Base-by-base conservation (phyloP, 2,888 invertebrate species). In the Tortricodes alternella region DNA sequence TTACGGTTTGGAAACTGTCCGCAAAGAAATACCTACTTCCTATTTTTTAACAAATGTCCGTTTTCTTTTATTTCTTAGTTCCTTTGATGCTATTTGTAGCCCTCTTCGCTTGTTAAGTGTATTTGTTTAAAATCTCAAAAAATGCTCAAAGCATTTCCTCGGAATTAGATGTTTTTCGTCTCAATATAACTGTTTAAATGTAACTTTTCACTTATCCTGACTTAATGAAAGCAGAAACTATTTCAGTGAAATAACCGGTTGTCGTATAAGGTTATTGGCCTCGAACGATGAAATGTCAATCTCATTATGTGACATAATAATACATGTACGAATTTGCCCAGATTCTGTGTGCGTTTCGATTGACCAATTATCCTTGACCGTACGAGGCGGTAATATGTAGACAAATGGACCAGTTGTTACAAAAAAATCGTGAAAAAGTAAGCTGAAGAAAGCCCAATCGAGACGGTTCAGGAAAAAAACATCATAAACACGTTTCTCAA, bases 331-430 rank as follows among this genome's bases (percentile, higher is more conserved):
- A 50, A 53, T 57, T 37, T 58, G 46, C 11, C 34, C 43, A 35
- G 53, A 29, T 59, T 61, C 58, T 24, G 55, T n/a, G n/a, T 50
- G 23, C 58, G 53, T 57, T 56, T 58, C 49, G 53, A 53, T 52
- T 23, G 51, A 34, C 55, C 29, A 19, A 51, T 57, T 61, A 46
- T 58, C 62, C 62, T 64, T 65, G 65, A 46, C 53, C 48, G 39
- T 41, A 41, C 15, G 46, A 46, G 29, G 44, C 50, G 44, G 59
- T 58, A 24, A 41, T 23, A 9, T 53, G 13, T 39, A n/a, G n/a
- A n/a, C n/a, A n/a, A n/a, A n/a, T n/a, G n/a, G n/a, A n/a, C n/a
- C n/a, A n/a, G n/a, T n/a, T n/a, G n/a, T n/a, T n/a, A n/a, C n/a
- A n/a, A n/a, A n/a, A n/a, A 27, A n/a, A n/a, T 27, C 2, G 24